These are phyloP conservation scores for Apamea monoglypha DNA, from an alignment of 2,888 invertebrate genomes.

Conservation along the genomic window DNA sequence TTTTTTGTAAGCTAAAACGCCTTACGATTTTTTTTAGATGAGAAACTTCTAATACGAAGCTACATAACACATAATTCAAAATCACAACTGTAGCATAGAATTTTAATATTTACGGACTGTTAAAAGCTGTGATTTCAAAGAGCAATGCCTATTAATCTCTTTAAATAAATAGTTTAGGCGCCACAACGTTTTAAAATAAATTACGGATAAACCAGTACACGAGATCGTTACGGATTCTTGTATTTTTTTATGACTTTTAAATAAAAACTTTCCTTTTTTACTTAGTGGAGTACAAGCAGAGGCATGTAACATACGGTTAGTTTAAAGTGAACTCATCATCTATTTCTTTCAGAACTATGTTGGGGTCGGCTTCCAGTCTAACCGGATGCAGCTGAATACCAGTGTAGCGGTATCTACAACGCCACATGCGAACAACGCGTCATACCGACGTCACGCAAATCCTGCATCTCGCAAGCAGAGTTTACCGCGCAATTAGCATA, in stretches of 20 bases:
- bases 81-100: slow-evolving; percentile 18
- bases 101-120: slow-evolving; percentile 34
- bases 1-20: neutral
- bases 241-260: slow-evolving; percentile 31
- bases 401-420: no score
- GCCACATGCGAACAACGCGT: no score
- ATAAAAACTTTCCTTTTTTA: slow-evolving; percentile 4
- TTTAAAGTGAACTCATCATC: neutral
- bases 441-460: no score
- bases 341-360: no score
- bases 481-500: no score
- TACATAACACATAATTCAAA: slow-evolving; percentile 27
- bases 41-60: slow-evolving; percentile 1
- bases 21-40: neutral
- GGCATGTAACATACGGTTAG: neutral
- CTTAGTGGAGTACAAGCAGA: neutral
- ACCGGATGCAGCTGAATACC: no score
- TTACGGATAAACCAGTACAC: slow-evolving; percentile 40
- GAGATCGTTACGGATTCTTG: slow-evolving; percentile 27
- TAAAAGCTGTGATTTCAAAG: slow-evolving; percentile 54
- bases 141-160: slow-evolving; percentile 47
- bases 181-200: slow-evolving; percentile 40
- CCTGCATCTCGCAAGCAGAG: no score
- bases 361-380: no score
- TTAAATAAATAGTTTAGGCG: slow-evolving; percentile 53